Conservation (phyloP, 2,888 invertebrate species). For the Hylaea fasciaria region DNA sequence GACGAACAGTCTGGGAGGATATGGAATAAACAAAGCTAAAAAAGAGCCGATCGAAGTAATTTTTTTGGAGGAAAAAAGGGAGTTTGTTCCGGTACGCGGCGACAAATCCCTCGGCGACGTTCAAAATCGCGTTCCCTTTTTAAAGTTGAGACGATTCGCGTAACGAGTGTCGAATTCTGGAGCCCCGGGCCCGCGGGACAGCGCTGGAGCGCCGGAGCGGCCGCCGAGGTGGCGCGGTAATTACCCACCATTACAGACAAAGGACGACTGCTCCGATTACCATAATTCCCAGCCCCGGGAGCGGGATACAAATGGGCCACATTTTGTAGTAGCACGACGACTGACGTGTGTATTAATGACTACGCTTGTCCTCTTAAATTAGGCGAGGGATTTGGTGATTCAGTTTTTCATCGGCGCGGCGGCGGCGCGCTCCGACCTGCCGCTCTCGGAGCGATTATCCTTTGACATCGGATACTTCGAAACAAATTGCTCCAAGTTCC, state of each 20-base stretch:
- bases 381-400: conserved; percentile 82
- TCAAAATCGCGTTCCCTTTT: conserved; percentile 82
- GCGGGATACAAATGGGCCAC: conserved; percentile 82
- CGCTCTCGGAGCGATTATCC: conserved; percentile 48
- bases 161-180: conserved; percentile 84
- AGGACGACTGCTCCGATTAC: conserved; percentile 84
- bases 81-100: conserved; percentile 63
- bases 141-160: conserved; percentile 83
- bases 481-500: conserved; percentile 49
- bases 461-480: conserved; percentile 45
- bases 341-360: conserved; percentile 85
- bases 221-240: conserved; percentile 78
- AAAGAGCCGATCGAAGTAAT: conserved; percentile 54
- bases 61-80: conserved; percentile 60
- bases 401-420: conserved; percentile 77
- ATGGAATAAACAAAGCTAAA: conserved; percentile 55
- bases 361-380: conserved; percentile 83
- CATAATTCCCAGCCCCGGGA: conserved; percentile 82
- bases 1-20: conserved; percentile 50
- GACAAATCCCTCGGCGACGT: conserved; percentile 74
- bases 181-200: conserved; percentile 26
- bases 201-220: conserved; percentile 5
- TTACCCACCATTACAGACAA: conserved; percentile 84
- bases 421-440: conserved; percentile 35
- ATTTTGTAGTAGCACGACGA: conserved; percentile 83